Evolutionary conservation across 2,797 vertebrate genomes (phyloP).

Genomic region (Acanthurus tractus): DNA sequence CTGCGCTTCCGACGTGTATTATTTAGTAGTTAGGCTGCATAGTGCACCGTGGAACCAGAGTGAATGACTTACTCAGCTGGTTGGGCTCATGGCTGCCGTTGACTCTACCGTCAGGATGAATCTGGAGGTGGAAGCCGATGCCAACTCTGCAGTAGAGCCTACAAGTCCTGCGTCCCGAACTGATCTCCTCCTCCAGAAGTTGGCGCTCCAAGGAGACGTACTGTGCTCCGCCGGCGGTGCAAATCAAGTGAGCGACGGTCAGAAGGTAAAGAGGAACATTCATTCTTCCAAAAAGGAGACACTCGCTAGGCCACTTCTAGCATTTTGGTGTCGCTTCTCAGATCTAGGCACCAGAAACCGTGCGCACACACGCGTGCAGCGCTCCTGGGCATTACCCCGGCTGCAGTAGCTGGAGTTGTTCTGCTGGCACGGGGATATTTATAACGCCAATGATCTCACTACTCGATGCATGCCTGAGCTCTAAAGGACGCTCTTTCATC

Average conservation of each 20-base stretch:
- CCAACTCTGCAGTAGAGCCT: conserved; percentile 95
- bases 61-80: conserved; percentile 90
- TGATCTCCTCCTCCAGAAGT: conserved; percentile 69
- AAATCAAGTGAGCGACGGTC: conserved; percentile 85
- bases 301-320: conserved; percentile 63
- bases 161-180: conserved; percentile 93
- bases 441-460: conserved; percentile 93
- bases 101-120: conserved; percentile 95
- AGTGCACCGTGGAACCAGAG: not conserved
- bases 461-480: conserved; percentile 84
- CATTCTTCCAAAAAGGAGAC: conserved; percentile 88
- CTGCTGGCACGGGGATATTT: conserved; percentile 90
- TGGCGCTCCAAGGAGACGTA: conserved; percentile 72
- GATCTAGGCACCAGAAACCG: conserved; percentile 57
- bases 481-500: conserved; percentile 78
- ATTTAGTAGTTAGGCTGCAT: conserved; percentile 7
- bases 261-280: conserved; percentile 86
- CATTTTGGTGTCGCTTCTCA: conserved; percentile 70
- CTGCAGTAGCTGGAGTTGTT: conserved; percentile 78
- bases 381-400: conserved; percentile 85
- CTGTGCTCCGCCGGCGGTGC: conserved; percentile 76
- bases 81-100: conserved; percentile 95
- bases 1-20: conserved; percentile 26
- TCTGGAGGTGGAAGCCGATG: conserved; percentile 98
- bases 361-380: conserved; percentile 67